Conservation (phyloP, 2,888 invertebrate genomes). For the Gari tellinella region DNA sequence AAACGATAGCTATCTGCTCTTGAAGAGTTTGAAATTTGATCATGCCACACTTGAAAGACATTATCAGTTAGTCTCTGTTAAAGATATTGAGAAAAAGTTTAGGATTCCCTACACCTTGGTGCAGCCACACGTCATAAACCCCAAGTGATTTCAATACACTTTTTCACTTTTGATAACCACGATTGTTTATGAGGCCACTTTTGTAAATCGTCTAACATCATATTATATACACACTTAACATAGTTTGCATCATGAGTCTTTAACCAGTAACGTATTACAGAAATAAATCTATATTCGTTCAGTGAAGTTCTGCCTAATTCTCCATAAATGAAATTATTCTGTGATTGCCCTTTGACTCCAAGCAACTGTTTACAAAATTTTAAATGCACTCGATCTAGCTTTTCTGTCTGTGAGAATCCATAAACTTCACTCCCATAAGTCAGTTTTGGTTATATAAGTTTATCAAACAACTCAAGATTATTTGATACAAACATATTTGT, state of each 20-base stretch:
- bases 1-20: too few species aligned
- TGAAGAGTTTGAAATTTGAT: too few species aligned
- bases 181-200: too few species aligned
- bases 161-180: neutral
- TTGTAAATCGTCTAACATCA: too few species aligned
- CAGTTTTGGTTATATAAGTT: slow-evolving; percentile 19
- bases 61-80: neutral
- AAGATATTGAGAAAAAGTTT: neutral
- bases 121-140: neutral
- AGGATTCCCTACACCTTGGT: neutral
- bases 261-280: too few species aligned
- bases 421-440: slow-evolving; percentile 23
- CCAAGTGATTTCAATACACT: neutral
- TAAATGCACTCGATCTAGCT: slow-evolving; percentile 18
- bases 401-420: slow-evolving; percentile 14
- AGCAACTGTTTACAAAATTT: slow-evolving; percentile 22
- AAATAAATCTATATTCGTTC: neutral
- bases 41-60: slow-evolving; percentile 2
- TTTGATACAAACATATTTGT: slow-evolving; percentile 11
- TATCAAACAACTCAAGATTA: slow-evolving; percentile 27
- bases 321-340: slow-evolving; percentile 31
- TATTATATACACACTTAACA: too few species aligned
- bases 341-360: slow-evolving; percentile 21
- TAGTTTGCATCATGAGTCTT: too few species aligned
- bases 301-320: slow-evolving; percentile 7